These are phyloP conservation scores for Pyrochroa serraticornis DNA, from an alignment of 2,888 invertebrate genomes.

Conservation along the genomic window DNA sequence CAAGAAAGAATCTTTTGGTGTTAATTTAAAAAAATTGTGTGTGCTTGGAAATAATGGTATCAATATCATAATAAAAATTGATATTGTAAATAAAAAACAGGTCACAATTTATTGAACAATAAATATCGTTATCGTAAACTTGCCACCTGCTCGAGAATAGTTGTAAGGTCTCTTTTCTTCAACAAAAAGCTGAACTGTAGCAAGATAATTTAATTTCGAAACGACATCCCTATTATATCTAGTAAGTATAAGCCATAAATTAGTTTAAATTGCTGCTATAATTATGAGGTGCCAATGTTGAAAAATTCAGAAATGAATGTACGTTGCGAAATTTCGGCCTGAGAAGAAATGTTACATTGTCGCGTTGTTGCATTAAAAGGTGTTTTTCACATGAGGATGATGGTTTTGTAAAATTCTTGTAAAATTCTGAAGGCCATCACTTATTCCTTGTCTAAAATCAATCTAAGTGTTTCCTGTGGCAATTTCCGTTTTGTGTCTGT, in stretches of 20 bases:
- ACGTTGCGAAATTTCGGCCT: conserved; percentile 11
- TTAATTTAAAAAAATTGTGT: too few relatives aligned
- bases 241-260: not conserved
- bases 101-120: not conserved
- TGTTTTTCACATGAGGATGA: conserved; percentile 9
- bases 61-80: not conserved
- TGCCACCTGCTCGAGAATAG: not conserved
- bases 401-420: too few relatives aligned
- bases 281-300: conserved; percentile 7
- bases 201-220: not conserved
- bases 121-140: not conserved
- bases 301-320: conserved; percentile 12
- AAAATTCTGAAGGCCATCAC: not conserved
- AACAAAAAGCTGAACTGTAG: not conserved
- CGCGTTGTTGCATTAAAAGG: not conserved
- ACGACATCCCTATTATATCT: conserved; percentile 3
- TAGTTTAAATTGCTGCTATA: not conserved
- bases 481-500: too few relatives aligned
- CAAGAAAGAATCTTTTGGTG: too few relatives aligned
- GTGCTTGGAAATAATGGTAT: too few relatives aligned
- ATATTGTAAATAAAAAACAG: not conserved
- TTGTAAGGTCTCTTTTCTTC: not conserved
- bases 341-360: conserved; percentile 8
- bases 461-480: not conserved
- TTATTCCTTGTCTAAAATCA: not conserved